A percentile compares a stretch with the other conserved stretches of the same genome.
These are phyloP conservation scores for Pseudopipra pipra DNA, from an alignment of 2,113 vertebrate genomes.

Conservation along the genomic window DNA sequence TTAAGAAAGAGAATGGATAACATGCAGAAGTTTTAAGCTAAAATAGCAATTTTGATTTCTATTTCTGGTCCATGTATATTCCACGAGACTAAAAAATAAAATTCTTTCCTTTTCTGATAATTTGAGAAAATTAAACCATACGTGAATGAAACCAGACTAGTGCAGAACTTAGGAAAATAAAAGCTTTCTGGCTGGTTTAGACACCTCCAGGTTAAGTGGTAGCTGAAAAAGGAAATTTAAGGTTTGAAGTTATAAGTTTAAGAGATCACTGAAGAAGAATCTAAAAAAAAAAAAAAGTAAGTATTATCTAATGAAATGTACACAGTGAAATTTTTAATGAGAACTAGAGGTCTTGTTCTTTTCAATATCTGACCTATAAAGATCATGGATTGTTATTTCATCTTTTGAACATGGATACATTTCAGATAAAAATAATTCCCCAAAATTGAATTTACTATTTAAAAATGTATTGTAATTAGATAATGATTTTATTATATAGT, in stretches of 20 bases:
- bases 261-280: neutral
- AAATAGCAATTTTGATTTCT: neutral
- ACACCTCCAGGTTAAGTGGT: neutral
- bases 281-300: neutral
- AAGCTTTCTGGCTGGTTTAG: neutral
- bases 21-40: neutral
- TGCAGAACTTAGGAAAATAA: neutral
- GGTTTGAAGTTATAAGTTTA: neutral
- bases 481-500: neutral
- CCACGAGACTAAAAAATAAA: neutral
- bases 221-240: neutral
- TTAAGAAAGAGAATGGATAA: neutral
- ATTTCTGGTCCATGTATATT: neutral
- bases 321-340: neutral
- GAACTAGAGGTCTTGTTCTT: neutral
- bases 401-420: neutral
- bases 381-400: neutral
- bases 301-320: neutral
- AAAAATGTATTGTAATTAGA: neutral
- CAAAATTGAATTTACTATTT: neutral
- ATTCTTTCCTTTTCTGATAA: neutral
- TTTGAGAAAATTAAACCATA: neutral
- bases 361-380: neutral
- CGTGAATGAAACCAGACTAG: neutral
- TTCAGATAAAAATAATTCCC: neutral